Evolutionary conservation across 2,797 vertebrate species (phyloP).

Genomic region (Adelosebastes latens): DNA sequence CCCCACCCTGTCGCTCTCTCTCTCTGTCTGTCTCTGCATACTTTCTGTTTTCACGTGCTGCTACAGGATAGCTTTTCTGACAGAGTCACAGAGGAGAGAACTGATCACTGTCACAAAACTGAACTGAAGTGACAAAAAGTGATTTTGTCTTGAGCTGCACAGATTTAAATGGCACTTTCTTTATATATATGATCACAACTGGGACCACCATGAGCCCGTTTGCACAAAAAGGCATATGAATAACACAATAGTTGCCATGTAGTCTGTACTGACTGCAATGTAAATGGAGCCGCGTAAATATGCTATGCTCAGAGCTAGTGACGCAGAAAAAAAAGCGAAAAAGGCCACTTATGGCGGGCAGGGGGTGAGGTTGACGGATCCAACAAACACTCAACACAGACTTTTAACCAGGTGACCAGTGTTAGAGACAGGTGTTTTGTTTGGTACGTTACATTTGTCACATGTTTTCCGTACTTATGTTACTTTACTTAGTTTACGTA

Average conservation of each 20-base stretch:
- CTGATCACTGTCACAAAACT: conserved; percentile 23
- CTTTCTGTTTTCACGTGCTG: conserved; percentile 17
- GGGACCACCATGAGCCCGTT: not conserved
- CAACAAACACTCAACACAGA: not conserved
- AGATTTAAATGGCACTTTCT: conserved; percentile 1
- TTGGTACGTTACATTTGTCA: not conserved
- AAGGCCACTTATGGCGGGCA: accelerated
- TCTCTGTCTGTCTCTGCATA: not conserved
- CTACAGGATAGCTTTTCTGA: conserved; percentile 14
- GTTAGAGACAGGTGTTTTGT: accelerated
- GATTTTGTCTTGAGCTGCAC: not conserved
- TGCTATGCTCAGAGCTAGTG: not conserved
- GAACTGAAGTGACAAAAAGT: not conserved
- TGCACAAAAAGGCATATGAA: not conserved
- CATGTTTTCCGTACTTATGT: not conserved
- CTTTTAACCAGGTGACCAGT: not conserved
- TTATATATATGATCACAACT: not conserved
- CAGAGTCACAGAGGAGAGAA: conserved; percentile 8
- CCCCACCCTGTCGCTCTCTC: not conserved
- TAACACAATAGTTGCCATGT: not conserved
- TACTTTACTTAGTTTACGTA: not conserved
- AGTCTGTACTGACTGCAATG: not conserved
- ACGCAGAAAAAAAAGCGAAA: accelerated
- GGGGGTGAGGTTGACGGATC: not conserved
- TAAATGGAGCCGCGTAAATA: accelerated